Evolutionary conservation across 1,140 invertebrate genomes (phyloP).

Genomic region (Adelges cooleyi): DNA sequence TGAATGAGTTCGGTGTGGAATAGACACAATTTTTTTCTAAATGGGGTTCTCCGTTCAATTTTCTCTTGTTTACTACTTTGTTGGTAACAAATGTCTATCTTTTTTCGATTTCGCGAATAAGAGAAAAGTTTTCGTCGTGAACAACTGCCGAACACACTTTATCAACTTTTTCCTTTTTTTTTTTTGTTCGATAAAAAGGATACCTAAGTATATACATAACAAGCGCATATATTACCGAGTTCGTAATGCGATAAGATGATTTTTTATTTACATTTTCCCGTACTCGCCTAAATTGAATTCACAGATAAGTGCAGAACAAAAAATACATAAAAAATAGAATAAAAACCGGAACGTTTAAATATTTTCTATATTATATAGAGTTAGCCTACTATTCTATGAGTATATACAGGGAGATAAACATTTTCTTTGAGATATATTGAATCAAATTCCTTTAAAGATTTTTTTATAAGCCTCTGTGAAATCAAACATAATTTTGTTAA

Average conservation of each 20-base stretch:
- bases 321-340: too few relatives aligned
- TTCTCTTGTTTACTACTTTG: not conserved
- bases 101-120: conserved; percentile 5
- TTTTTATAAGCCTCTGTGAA: too few relatives aligned
- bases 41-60: not conserved
- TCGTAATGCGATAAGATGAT: conserved; percentile 8
- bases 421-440: too few relatives aligned
- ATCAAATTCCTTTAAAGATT: too few relatives aligned
- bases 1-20: too few relatives aligned
- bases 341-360: too few relatives aligned
- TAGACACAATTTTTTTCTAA: not conserved
- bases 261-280: not conserved
- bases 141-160: not conserved
- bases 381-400: too few relatives aligned
- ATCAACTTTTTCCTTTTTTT: conserved; percentile 7
- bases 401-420: too few relatives aligned
- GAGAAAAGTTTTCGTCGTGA: not conserved
- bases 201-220: not conserved
- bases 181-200: not conserved
- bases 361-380: too few relatives aligned
- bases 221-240: not conserved
- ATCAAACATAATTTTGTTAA: too few relatives aligned
- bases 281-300: conserved; percentile 4
- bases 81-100: not conserved
- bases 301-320: not conserved